Evolutionary conservation across 2,797 vertebrate genomes (phyloP).

Genomic region (Sebastes wilsoni): DNA sequence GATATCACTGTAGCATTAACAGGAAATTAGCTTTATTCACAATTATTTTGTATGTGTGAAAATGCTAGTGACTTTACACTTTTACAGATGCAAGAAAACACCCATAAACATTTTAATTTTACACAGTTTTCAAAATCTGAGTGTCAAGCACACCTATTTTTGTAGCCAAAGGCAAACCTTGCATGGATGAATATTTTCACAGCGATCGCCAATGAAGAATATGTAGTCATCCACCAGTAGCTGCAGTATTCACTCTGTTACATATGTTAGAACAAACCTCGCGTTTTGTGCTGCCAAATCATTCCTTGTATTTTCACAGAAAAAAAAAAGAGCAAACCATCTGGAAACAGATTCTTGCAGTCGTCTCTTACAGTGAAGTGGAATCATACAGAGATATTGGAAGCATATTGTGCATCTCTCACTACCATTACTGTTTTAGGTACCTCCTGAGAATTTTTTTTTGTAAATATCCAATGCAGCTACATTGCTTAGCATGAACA

Average conservation of each 20-base stretch:
- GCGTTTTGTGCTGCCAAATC: constrained; percentile 48
- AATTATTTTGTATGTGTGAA: constrained; percentile 30
- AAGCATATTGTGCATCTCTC: constrained; percentile 23
- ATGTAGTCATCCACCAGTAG: constrained; percentile 3
- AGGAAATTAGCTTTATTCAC: constrained; percentile 28
- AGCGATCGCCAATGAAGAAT: not conserved
- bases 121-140: not conserved
- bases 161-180: constrained; percentile 29
- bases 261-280: constrained; percentile 6
- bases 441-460: constrained; percentile 19
- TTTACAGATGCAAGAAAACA: not conserved
- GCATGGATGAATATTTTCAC: constrained; percentile 21
- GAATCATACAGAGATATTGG: constrained; percentile 26
- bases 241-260: constrained; percentile 1
- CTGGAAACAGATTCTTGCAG: constrained; percentile 10
- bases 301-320: constrained; percentile 64
- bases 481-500: constrained; percentile 38
- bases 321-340: constrained; percentile 16
- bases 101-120: not conserved
- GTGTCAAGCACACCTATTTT: not conserved
- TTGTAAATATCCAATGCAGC: constrained; percentile 64
- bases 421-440: constrained; percentile 19
- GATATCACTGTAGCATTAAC: constrained; percentile 18
- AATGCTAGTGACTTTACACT: constrained; percentile 5
- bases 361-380: constrained; percentile 31